Evolutionary conservation across 1,140 invertebrate genomes (phyloP), one percentile per base, ranked within the genome.

Genomic region (Hypsibius dujardini): DNA sequence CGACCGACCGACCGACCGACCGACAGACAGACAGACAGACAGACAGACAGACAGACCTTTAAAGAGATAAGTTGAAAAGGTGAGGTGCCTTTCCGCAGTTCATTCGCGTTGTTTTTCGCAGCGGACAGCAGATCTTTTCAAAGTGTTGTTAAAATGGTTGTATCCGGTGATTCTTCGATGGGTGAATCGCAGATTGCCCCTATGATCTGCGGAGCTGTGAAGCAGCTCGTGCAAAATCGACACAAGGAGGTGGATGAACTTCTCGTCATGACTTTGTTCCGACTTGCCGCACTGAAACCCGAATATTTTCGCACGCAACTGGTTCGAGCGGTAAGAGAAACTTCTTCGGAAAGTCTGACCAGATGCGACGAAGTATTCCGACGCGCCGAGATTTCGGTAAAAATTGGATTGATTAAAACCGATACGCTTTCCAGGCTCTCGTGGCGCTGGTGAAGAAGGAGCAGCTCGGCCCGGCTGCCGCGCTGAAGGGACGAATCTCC

Each of bases 241-340:
- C 50, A 7, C 50, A 56, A n/a, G n/a, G 50, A 56, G n/a, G 50
- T 56, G 50, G 50, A 56, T n/a, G 50, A 56, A n/a, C n/a, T 56
- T 7, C n/a, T 56, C 7, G 50, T 56, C n/a, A 56, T 56, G 50
- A 7, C 50, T 7, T 56, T 56, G 50, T 7, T 56, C n/a, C 7
- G 7, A 7, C 50, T 56, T 7, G 50, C 50, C 50, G 50, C 50
- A 56, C n/a, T 56, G 7, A 56, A 56, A n/a, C 50, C 50, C 7
- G 50, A 56, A n/a, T 56, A 56, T n/a, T 56, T 56, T 56, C 50
- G 50, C 7, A n/a, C 7, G n/a, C 7, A 56, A n/a, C 50, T 56
- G 50, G n/a, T 56, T 7, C n/a, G 7, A 56, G 7, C 50, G n/a
- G 50, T 56, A 56, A 56, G 50, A 56, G 7, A n/a, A 56, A 56